Evolutionary conservation across 2,888 invertebrate species (phyloP).

Genomic region (Agrenia bidenticulata): DNA sequence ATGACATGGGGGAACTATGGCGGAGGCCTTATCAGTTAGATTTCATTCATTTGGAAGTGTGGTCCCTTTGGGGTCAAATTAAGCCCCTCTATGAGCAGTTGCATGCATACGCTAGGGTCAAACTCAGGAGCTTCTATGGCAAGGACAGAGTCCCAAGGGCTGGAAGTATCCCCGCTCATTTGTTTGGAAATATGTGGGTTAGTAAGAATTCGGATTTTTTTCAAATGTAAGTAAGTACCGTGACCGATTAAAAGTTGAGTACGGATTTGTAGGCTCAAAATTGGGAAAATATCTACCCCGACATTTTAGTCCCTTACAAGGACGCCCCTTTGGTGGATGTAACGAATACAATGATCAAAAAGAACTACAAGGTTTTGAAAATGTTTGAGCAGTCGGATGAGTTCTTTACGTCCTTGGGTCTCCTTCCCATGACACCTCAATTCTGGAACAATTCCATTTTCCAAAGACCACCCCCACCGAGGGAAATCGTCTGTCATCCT

Average conservation of each 20-base stretch:
- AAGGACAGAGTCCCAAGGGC: constrained; percentile 62
- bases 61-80: constrained; percentile 61
- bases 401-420: constrained; percentile 76
- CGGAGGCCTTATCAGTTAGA: background rate
- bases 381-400: constrained; percentile 81
- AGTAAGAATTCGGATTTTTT: background rate
- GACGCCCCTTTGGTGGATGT: constrained; percentile 70
- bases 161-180: constrained; percentile 80
- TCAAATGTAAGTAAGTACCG: background rate
- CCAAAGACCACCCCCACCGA: constrained; percentile 64
- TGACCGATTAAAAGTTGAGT: too few relatives aligned
- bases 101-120: constrained; percentile 75
- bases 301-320: constrained; percentile 74
- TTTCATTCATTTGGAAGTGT: constrained; percentile 7
- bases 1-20: constrained; percentile 6
- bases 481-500: constrained; percentile 68
- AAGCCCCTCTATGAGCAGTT: constrained; percentile 77
- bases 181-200: constrained; percentile 63
- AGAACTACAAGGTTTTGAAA: constrained; percentile 55
- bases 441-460: constrained; percentile 84
- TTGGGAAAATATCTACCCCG: constrained; percentile 71
- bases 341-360: constrained; percentile 69
- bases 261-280: constrained; percentile 72
- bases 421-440: constrained; percentile 75
- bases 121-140: constrained; percentile 67